Conservation (phyloP, 2,797 vertebrate genomes). For the Sphaeramia orbicularis region DNA sequence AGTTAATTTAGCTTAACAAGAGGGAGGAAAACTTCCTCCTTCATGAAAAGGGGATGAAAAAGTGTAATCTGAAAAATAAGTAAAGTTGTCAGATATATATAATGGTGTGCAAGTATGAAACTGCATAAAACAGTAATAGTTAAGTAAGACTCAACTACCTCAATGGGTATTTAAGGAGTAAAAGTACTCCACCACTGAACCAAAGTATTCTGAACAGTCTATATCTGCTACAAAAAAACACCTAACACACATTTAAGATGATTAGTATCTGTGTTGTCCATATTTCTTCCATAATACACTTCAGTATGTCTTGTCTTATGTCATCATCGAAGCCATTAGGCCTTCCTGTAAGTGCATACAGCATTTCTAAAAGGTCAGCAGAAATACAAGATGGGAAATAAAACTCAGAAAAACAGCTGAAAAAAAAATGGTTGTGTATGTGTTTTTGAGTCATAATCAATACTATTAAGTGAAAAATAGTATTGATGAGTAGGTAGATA, state of each 20-base stretch:
- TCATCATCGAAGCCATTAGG: constrained; percentile 69
- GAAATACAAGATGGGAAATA: constrained; percentile 66
- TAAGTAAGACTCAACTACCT: too few species aligned
- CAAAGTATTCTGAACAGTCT: not conserved
- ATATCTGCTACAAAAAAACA: not conserved
- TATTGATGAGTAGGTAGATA: constrained; percentile 25
- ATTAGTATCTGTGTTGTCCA: not conserved
- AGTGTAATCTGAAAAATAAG: too few species aligned
- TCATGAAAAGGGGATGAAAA: too few species aligned
- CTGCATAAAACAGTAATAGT: too few species aligned
- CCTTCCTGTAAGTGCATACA: constrained; percentile 70
- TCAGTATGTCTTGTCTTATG: constrained; percentile 32
- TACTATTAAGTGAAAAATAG: constrained; percentile 62
- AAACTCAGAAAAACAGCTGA: constrained; percentile 52
- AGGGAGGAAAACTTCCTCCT: too few species aligned
- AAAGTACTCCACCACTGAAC: too few species aligned
- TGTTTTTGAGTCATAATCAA: constrained; percentile 74
- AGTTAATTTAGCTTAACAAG: too few species aligned
- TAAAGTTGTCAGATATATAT: too few species aligned
- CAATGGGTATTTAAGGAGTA: too few species aligned
- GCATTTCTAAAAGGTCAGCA: constrained; percentile 77
- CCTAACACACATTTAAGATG: not conserved
- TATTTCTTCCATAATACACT: constrained; percentile 18
- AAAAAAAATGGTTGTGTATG: constrained; percentile 50
- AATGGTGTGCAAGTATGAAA: too few species aligned